Percentiles rank a stretch among this genome's conserved stretches.
These are phyloP conservation scores for Altica lythri DNA, from an alignment of 2,888 invertebrate genomes.

Conservation along the genomic window DNA sequence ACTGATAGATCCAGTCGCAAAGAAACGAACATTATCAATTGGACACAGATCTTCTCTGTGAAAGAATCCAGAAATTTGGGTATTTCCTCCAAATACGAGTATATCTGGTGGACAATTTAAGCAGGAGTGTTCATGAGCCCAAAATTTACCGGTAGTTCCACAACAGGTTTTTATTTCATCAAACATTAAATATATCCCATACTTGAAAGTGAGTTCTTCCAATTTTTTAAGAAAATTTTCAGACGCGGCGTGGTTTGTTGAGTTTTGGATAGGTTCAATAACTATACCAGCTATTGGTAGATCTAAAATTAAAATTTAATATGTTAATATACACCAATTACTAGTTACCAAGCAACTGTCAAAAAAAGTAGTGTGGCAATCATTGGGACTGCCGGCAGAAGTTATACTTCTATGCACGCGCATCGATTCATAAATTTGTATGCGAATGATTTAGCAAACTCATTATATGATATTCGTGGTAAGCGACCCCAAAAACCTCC, in stretches of 20 bases:
- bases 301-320: constrained; percentile 57
- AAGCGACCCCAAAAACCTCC: too few species aligned
- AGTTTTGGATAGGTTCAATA: constrained; percentile 95
- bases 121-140: constrained; percentile 92
- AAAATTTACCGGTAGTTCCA: constrained; percentile 96
- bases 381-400: too few species aligned
- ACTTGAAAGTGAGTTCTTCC: constrained; percentile 77
- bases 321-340: background rate
- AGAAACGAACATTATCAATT: constrained; percentile 81
- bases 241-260: constrained; percentile 88
- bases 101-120: constrained; percentile 86
- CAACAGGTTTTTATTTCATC: constrained; percentile 99
- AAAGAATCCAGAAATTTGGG: constrained; percentile 96
- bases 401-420: too few species aligned
- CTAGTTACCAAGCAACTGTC: background rate
- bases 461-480: too few species aligned
- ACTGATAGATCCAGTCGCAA: constrained; percentile 92
- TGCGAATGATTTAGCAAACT: too few species aligned
- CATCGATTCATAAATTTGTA: too few species aligned
- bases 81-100: constrained; percentile 97
- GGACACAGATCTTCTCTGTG: constrained; percentile 78
- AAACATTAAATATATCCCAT: constrained; percentile 79
- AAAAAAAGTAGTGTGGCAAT: too few species aligned
- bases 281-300: constrained; percentile 77
- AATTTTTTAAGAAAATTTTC: constrained; percentile 85